These are phyloP conservation scores for Brachyhypopomus occidentalis DNA, from an alignment of 2,113 vertebrate genomes.

Conservation along the genomic window DNA sequence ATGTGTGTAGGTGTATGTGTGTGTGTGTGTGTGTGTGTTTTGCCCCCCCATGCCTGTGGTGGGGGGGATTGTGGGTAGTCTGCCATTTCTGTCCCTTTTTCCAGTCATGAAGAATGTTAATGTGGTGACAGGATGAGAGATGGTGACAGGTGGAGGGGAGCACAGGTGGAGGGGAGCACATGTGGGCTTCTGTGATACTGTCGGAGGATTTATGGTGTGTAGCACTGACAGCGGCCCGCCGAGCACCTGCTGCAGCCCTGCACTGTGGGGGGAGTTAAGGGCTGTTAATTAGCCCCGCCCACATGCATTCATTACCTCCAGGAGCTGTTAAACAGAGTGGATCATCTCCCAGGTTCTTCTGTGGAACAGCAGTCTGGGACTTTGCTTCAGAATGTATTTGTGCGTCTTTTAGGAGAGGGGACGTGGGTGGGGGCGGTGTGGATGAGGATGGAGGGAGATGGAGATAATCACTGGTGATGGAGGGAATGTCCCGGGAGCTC, in stretches of 20 bases:
- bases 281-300: conserved; percentile 95
- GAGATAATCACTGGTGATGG: background rate
- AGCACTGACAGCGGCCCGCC: conserved; percentile 73
- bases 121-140: conserved; percentile 91
- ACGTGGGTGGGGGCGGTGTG: conserved; percentile 24
- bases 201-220: conserved; percentile 87
- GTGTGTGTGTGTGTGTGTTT: too few relatives aligned
- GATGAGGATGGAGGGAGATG: conserved; percentile 29
- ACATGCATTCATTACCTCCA: conserved; percentile 87
- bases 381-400: conserved; percentile 57
- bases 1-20: too few relatives aligned
- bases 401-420: conserved; percentile 32
- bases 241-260: conserved; percentile 87
- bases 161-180: conserved; percentile 87
- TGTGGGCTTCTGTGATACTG: conserved; percentile 84
- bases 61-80: conserved; percentile 36
- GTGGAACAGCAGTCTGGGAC: conserved; percentile 64
- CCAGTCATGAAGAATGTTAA: conserved; percentile 82
- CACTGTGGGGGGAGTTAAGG: conserved; percentile 84
- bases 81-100: conserved; percentile 32
- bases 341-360: conserved; percentile 65
- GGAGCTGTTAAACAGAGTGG: conserved; percentile 63
- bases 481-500: background rate
- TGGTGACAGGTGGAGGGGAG: conserved; percentile 83
- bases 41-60: too few relatives aligned